These are phyloP conservation scores for Hydrotaea diabolus DNA, from an alignment of 2,888 invertebrate species.

Conservation along the genomic window DNA sequence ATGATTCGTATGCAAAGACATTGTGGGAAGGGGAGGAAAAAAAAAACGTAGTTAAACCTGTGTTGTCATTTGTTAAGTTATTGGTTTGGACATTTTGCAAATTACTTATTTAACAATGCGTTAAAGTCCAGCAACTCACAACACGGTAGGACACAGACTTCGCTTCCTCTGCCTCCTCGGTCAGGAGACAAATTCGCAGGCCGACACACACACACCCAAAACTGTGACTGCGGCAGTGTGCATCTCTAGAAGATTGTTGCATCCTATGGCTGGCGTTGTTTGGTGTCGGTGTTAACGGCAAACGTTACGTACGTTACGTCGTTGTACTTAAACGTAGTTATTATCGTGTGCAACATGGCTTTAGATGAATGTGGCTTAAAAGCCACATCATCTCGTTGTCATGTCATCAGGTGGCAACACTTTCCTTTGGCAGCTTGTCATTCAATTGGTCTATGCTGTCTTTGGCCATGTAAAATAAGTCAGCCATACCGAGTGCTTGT, in stretches of 20 bases:
- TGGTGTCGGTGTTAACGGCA: background rate
- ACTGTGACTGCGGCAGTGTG: background rate
- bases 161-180: background rate
- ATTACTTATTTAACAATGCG: constrained; percentile 80
- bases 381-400: constrained; percentile 67
- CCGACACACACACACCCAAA: background rate
- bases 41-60: constrained; percentile 55
- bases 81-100: constrained; percentile 80
- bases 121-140: constrained; percentile 70
- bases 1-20: constrained; percentile 23
- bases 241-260: background rate
- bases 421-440: constrained; percentile 67
- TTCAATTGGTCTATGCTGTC: constrained; percentile 68
- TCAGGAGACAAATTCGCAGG: background rate
- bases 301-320: background rate
- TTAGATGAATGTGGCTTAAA: constrained; percentile 60
- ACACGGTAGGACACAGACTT: constrained; percentile 23
- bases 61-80: constrained; percentile 71
- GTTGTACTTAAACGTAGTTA: constrained; percentile 27
- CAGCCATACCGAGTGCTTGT: constrained; percentile 17
- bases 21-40: background rate
- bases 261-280: background rate
- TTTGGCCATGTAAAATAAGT: constrained; percentile 51
- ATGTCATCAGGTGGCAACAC: constrained; percentile 68
- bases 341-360: constrained; percentile 28